phyloP scores from a whole-genome alignment of 2,113 vertebrate genomes.

The Passer domesticus region DNA sequence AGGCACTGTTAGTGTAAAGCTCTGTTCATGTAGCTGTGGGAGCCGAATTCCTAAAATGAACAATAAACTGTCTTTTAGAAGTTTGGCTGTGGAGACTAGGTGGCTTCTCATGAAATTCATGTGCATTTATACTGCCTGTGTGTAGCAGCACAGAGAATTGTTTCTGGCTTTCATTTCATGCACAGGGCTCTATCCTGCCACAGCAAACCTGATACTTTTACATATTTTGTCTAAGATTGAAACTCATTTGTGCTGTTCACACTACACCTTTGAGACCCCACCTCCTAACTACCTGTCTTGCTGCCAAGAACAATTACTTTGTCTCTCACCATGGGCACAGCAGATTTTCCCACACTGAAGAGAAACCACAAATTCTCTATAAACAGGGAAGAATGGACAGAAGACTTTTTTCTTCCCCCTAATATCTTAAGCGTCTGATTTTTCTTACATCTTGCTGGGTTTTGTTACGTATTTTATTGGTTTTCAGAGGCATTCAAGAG shows the following conservation, averaged over 20 bases:
- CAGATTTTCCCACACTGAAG: background rate
- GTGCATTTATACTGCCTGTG: background rate
- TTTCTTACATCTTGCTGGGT: background rate
- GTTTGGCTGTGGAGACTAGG: background rate
- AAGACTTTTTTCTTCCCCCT: background rate
- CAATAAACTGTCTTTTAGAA: background rate
- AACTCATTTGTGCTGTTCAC: background rate
- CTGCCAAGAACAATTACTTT: background rate
- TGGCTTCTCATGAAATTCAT: background rate
- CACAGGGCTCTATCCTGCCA: background rate
- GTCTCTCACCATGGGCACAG: background rate
- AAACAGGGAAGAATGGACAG: background rate
- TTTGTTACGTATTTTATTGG: background rate
- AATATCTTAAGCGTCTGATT: background rate
- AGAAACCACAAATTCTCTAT: background rate
- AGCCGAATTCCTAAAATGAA: background rate
- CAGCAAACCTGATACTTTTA: background rate
- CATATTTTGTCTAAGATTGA: background rate
- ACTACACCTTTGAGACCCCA: background rate
- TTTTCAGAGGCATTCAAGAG: background rate
- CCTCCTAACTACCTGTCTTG: background rate
- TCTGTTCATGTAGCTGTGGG: background rate
- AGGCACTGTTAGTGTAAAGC: background rate
- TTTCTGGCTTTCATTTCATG: background rate
- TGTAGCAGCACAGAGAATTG: background rate